These are phyloP conservation scores for Antechinus stuartii DNA, from an alignment of 2,113 vertebrate species.

Conservation along the genomic window DNA sequence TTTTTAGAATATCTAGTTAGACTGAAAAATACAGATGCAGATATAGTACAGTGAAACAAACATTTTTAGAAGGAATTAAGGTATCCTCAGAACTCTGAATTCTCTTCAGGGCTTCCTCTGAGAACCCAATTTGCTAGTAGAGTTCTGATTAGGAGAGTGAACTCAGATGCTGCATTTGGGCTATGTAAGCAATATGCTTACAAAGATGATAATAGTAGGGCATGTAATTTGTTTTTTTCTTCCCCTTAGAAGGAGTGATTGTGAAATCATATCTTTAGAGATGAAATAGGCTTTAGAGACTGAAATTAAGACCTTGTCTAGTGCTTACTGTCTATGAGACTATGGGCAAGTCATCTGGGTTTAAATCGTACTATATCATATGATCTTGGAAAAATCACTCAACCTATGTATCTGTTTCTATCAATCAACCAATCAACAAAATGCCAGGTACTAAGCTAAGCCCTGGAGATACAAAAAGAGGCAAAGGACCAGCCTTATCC, in stretches of 20 bases:
- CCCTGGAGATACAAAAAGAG: neutral
- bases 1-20: neutral
- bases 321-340: neutral
- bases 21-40: neutral
- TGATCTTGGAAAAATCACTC: neutral
- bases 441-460: neutral
- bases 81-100: neutral
- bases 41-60: neutral
- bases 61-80: neutral
- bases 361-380: neutral
- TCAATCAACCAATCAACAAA: neutral
- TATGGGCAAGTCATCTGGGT: neutral
- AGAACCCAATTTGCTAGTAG: neutral
- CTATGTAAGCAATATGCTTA: neutral
- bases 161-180: neutral
- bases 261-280: neutral
- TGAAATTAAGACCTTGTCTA: neutral
- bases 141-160: neutral
- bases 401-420: neutral
- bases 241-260: neutral
- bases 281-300: neutral
- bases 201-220: neutral
- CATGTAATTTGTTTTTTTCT: neutral
- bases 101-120: neutral
- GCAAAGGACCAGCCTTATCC: neutral